phyloP scores from a whole-genome alignment of 2,888 invertebrate genomes.

The Priocnemis perturbator region DNA sequence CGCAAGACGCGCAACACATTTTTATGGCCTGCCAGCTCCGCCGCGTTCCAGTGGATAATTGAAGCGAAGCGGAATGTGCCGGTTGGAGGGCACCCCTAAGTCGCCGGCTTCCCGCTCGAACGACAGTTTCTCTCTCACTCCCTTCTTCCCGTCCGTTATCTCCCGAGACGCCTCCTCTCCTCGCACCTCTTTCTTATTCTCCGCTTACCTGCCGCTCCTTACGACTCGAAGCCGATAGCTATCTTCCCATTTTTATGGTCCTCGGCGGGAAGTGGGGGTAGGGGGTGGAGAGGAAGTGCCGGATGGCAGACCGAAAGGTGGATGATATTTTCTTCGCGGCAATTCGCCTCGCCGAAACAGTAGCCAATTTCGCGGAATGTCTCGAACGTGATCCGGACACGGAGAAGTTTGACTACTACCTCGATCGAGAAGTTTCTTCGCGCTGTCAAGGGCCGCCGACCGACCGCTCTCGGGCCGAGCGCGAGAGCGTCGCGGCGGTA shows the following conservation, averaged over 20 bases:
- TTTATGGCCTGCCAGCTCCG: not conserved
- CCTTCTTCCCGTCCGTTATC: not conserved
- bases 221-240: constrained; percentile 23
- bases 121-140: not conserved
- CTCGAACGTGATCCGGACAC: constrained; percentile 39
- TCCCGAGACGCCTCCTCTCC: constrained; percentile 3
- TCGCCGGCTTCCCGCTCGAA: not conserved
- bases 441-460: constrained; percentile 15
- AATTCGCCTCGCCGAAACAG: constrained; percentile 28
- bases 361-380: constrained; percentile 44
- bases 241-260: constrained; percentile 27
- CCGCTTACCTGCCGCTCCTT: not conserved
- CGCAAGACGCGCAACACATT: not conserved
- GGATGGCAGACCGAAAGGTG: constrained; percentile 16
- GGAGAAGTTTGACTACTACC: constrained; percentile 30
- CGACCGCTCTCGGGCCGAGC: constrained; percentile 15
- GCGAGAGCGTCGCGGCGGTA: too few species aligned
- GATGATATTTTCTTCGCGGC: constrained; percentile 35
- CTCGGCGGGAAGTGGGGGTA: constrained; percentile 16
- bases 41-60: not conserved
- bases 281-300: constrained; percentile 12
- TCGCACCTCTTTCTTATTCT: constrained; percentile 8
- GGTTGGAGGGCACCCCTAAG: not conserved
- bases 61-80: not conserved
- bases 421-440: not conserved